Evolutionary conservation across 2,888 invertebrate genomes (phyloP).

Genomic region (Belgica antarctica): DNA sequence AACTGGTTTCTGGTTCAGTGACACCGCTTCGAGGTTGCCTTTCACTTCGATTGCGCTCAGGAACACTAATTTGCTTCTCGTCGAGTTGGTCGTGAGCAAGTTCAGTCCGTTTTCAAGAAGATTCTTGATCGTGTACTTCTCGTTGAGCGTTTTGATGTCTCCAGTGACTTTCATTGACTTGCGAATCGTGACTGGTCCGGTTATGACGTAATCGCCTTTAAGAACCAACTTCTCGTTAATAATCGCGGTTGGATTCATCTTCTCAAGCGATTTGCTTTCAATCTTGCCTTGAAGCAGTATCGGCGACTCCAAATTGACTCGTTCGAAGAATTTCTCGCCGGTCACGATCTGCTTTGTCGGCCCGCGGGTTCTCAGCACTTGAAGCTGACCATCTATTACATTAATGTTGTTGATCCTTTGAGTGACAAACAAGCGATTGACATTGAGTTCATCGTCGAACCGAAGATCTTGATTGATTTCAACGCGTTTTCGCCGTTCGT

Average conservation of each 20-base stretch:
- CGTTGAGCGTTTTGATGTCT: constrained; percentile 48
- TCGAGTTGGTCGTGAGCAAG: neutral
- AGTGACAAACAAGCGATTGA: constrained; percentile 53
- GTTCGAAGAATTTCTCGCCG: constrained; percentile 55
- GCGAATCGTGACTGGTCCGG: constrained; percentile 56
- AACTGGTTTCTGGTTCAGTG: constrained; percentile 56
- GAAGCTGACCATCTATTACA: constrained; percentile 54
- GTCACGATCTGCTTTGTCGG: constrained; percentile 54
- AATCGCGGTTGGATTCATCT: constrained; percentile 55
- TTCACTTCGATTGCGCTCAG: constrained; percentile 45
- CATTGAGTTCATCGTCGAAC: constrained; percentile 53
- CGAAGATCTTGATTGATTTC: constrained; percentile 55
- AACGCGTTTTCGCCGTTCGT: constrained; percentile 30
- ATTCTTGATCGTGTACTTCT: neutral
- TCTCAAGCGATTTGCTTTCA: constrained; percentile 53
- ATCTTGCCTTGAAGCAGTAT: constrained; percentile 55
- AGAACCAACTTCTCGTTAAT: constrained; percentile 55
- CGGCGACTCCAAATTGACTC: constrained; percentile 55
- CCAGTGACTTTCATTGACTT: constrained; percentile 50
- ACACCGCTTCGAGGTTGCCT: constrained; percentile 53
- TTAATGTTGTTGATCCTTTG: constrained; percentile 56
- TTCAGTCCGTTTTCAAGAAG: constrained; percentile 19
- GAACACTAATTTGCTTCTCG: constrained; percentile 17
- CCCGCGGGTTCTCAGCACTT: constrained; percentile 55
- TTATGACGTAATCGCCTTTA: constrained; percentile 54